Base-by-base conservation (phyloP, 2,888 invertebrate genomes). In the Ochlodes sylvanus region DNA sequence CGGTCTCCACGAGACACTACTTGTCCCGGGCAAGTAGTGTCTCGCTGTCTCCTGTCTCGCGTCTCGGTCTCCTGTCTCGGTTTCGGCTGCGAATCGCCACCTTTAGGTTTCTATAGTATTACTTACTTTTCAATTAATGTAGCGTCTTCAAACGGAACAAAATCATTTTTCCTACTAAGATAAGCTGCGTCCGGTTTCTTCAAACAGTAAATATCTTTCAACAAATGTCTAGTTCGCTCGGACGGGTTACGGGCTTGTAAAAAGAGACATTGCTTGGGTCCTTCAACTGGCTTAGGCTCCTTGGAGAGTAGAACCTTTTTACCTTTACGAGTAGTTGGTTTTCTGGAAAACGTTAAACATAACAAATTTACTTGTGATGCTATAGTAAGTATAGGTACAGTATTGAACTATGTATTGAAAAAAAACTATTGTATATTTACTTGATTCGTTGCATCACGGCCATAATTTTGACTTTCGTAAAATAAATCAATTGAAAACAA, bases 141-240 rank as follows among this genome's bases (percentile, higher is more conserved):
- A 0, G 95, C 94, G 91, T 99, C 97, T 91, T 99, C 99, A 89
- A 99, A 99, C 0, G 99, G 98, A 17, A 97, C 95, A 71, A 98
- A 95, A 73, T 98, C 97, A 93, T 99, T 98, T 84, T 97, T 98
- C 70, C 96, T 95, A 21, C 94, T 94, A 47, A 98, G 88, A 75
- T 96, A 95, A 7, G 95, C 95, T 0, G 96, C 96, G 79, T 98
- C 95, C 7, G 98, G 98, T 80, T 98, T 98, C 83, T 98, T 98
- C 34, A 99, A 86, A 78, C 96, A 94, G 79, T 97, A 96, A 88
- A 99, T 87, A 89, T 99, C 98, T 88, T 97, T 98, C 81, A 99
- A 92, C 44, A 97, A 94, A 70, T 95, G 94, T 67, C 95, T 94
- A 0, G 96, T 94, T 52, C 94, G 93, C 56, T 96, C 96, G 69